Evolutionary conservation across 2,113 vertebrate genomes (phyloP).

Genomic region (Pachyramphus minor): DNA sequence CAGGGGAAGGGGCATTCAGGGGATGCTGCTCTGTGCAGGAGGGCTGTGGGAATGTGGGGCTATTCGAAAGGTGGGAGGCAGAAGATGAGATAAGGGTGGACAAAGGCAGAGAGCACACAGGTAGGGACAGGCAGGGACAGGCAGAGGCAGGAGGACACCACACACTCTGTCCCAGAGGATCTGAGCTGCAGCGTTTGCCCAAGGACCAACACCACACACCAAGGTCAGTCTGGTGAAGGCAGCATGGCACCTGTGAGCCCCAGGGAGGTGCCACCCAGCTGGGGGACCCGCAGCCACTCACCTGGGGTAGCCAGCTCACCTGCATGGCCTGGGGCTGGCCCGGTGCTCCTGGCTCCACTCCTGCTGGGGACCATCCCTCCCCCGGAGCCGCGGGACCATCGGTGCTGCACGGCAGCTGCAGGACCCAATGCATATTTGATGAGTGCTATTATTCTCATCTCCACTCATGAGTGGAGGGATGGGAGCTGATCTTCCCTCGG

Average conservation of each 20-base stretch:
- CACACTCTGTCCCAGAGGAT: fast-evolving
- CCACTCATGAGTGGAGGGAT: conserved; percentile 59
- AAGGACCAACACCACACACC: neutral
- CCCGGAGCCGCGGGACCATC: neutral
- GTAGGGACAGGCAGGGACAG: neutral
- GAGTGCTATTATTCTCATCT: conserved; percentile 80
- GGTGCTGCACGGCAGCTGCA: neutral
- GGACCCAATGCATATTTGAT: conserved; percentile 88
- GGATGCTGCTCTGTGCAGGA: neutral
- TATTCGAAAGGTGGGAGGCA: neutral
- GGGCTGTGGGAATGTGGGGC: neutral
- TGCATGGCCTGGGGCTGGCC: neutral
- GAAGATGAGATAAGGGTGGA: neutral
- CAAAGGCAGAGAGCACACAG: neutral
- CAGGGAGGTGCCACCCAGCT: fast-evolving
- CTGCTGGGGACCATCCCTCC: neutral
- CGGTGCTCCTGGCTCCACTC: neutral
- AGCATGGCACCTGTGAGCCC: fast-evolving
- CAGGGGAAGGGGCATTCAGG: neutral
- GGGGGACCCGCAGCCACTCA: neutral
- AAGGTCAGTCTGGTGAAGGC: neutral
- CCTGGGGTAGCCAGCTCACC: neutral
- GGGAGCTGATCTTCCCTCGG: conserved; percentile 48
- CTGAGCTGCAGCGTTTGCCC: fast-evolving
- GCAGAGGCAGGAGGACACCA: neutral